Percentiles rank a stretch among this genome's conserved stretches.
These are phyloP conservation scores for Acanthornis magna DNA, from an alignment of 2,797 vertebrate genomes.

Conservation along the genomic window DNA sequence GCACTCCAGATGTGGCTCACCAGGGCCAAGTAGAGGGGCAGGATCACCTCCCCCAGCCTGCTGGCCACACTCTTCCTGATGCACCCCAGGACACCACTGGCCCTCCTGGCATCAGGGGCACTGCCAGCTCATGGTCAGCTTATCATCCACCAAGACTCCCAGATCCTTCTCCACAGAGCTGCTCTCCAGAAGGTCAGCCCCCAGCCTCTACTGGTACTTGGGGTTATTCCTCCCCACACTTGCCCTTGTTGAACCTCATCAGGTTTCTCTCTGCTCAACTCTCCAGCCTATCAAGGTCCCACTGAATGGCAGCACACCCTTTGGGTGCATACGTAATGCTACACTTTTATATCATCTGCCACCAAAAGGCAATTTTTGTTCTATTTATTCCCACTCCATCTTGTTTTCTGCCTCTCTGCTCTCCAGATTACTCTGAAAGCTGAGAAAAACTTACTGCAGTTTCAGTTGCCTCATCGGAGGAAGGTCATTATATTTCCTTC, in stretches of 20 bases:
- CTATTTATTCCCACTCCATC: background rate
- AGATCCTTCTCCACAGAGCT: background rate
- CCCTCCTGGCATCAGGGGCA: background rate
- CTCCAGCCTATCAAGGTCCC: background rate
- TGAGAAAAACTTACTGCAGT: background rate
- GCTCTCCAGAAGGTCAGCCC: background rate
- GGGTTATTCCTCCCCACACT: background rate
- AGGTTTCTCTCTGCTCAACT: background rate
- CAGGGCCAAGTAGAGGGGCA: background rate
- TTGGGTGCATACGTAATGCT: background rate
- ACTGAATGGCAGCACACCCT: background rate
- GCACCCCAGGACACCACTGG: background rate
- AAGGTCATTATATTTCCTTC: background rate
- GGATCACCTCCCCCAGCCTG: background rate
- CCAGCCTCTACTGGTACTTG: background rate
- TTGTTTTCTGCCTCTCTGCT: background rate
- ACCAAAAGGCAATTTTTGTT: background rate
- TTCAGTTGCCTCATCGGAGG: background rate
- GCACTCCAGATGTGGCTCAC: background rate
- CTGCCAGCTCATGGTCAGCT: accelerated
- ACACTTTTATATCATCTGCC: background rate
- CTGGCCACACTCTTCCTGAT: background rate
- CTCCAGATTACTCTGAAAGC: background rate
- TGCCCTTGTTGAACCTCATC: background rate
- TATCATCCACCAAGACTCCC: background rate